A percentile compares a stretch with the other conserved stretches of the same genome.
phyloP scores from a whole-genome alignment of 2,797 vertebrate species.

The Leucoraja ocellata region DNA sequence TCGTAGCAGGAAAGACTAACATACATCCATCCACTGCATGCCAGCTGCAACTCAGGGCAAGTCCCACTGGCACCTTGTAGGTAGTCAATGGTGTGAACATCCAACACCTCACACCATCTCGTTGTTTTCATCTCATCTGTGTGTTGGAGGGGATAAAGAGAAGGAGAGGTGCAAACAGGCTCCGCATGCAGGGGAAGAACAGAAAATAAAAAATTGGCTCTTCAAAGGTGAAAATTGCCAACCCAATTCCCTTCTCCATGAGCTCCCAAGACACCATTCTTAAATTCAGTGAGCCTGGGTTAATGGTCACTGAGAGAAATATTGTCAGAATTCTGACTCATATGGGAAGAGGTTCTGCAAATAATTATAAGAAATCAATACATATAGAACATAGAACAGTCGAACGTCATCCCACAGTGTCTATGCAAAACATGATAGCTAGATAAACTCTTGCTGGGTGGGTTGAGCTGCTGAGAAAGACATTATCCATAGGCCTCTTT shows the following conservation, averaged over 20 bases:
- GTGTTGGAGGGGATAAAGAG: background rate
- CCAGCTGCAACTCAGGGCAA: background rate
- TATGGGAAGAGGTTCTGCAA: background rate
- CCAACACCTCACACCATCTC: background rate
- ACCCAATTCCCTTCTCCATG: background rate
- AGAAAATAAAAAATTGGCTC: background rate
- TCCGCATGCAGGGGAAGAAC: background rate
- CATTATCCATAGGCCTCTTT: too few species aligned
- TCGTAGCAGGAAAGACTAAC: background rate
- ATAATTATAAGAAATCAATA: background rate
- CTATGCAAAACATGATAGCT: too few species aligned
- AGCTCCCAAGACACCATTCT: background rate
- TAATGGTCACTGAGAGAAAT: background rate
- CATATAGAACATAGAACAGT: background rate
- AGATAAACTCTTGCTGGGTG: too few species aligned
- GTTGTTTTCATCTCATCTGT: background rate
- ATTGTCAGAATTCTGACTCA: background rate
- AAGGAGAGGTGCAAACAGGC: background rate
- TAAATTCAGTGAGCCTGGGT: background rate
- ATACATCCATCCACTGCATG: background rate
- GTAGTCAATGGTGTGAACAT: background rate
- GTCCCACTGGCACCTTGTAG: background rate
- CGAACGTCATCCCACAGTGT: too few species aligned
- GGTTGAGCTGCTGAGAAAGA: too few species aligned
- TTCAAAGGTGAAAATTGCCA: background rate